Evolutionary conservation across 2,797 vertebrate genomes (phyloP), one percentile per base, ranked within the genome.

Genomic region (Mycteria americana): DNA sequence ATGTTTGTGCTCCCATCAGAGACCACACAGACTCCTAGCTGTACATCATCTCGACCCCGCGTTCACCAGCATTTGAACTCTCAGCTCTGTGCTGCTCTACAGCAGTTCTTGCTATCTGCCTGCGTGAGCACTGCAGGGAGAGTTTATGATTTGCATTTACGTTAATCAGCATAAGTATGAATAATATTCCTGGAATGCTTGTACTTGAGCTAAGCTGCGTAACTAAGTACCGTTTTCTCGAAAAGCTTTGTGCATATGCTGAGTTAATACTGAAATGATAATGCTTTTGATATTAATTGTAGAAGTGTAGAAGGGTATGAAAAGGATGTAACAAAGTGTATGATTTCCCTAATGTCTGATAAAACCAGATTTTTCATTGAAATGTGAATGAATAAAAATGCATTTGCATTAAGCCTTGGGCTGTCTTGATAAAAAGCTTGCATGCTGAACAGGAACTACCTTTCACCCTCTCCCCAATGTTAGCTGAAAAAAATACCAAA

Each of bases 181-280:
- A 95, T 93, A 95, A 93, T 95, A 96, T 94, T 95, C 82, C 82
- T 95, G 96, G 96, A 97, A 96, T 96, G 95, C 93, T 65, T 89
- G 72, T 92, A 60, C 94, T 95, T 90, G 82, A 92, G 94, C 92
- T 95, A 94, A 96, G 89, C 91, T 94, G 62, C 84, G 82, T 75
- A 91, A 91, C 77, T 73, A 94, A 93, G 91, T n/a, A 72, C 48
- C 6, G 3, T 94, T 91, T 93, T 80, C 94, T 95, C 54, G 0
- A 87, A 92, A 91, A 91, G 68, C 91, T 92, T 88, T 85, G 89
- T 93, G 94, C 68, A 84, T 97, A 85, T 77, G 92, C 91, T 91
- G 95, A 93, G 64, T 89, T 95, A 93, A 89, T 91, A 68, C 75
- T 60, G 84, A 92, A 94, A 77, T 19, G 87, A 96, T 92, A 95